phyloP scores from a whole-genome alignment of 2,888 invertebrate genomes.

The Cabera pusaria region DNA sequence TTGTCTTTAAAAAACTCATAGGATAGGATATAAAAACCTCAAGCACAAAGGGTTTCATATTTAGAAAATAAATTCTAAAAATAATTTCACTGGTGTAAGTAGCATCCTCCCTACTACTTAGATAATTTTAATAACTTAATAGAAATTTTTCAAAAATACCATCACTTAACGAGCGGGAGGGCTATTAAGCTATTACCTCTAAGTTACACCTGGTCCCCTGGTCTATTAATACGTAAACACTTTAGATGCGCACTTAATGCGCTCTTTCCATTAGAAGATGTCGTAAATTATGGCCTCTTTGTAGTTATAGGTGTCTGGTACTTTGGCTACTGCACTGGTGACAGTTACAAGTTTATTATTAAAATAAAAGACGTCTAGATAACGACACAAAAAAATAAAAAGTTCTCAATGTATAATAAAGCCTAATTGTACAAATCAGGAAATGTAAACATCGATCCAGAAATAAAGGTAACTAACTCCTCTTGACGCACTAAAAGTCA shows the following conservation, averaged over 20 bases:
- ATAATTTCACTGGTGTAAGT: conserved; percentile 14
- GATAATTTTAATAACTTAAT: conserved; percentile 32
- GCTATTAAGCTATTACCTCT: conserved; percentile 68
- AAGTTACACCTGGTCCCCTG: conserved; percentile 67
- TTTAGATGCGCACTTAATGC: conserved; percentile 71
- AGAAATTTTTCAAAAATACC: conserved; percentile 45
- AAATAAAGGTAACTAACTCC: too few species aligned
- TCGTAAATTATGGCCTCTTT: conserved; percentile 75
- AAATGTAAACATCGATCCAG: too few species aligned
- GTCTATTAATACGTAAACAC: conserved; percentile 79
- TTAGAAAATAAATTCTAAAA: conserved; percentile 15
- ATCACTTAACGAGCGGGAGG: conserved; percentile 51
- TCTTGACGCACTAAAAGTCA: too few species aligned
- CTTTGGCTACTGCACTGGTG: conserved; percentile 31
- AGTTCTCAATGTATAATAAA: too few species aligned
- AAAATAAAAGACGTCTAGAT: too few species aligned
- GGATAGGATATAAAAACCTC: too few species aligned
- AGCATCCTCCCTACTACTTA: conserved; percentile 21
- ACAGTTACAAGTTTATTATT: conserved; percentile 43
- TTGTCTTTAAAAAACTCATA: too few species aligned
- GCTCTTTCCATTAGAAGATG: conserved; percentile 73
- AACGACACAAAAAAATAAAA: too few species aligned
- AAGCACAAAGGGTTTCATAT: too few species aligned
- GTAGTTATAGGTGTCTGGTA: conserved; percentile 59
- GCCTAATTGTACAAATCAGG: too few species aligned